Base-by-base conservation (phyloP, 1,140 invertebrate species). In the Lutraria rhynchaena region DNA sequence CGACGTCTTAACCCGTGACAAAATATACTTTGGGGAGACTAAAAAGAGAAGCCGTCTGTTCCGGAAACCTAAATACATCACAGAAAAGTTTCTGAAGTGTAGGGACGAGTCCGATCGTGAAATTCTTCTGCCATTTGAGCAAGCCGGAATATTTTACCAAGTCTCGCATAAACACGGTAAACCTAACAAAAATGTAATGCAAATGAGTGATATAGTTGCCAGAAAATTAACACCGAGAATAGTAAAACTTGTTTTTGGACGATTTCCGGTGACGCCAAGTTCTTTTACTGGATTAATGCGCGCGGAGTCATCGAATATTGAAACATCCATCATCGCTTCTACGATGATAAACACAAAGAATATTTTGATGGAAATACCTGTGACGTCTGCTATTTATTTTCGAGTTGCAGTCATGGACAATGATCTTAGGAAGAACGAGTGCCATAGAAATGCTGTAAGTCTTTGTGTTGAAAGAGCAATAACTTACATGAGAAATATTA, bases 291-390 rank as follows among this genome's bases (percentile, higher is more conserved):
- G 86, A 3, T 51, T 81, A 5, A 63, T 89, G 44, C 44, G 78
- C 9, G 61, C 87, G 37, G 80, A 83, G 7, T 80, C 80, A 15
- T 73, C 78, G 0, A 74, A 77, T 35, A 78, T 76, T 27, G 85
- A 87, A 44, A 55, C 69, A 0, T 84, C 86, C 2, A 71, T 89
- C 3, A 83, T 89, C 29, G 83, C 84, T 13, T 84, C 85, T 49
- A 87, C 87, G 0, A 63, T 89, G 13, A 71, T 87, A 55, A 86
- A 86, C 55, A 49, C 76, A 13, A 82, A 83, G n/a, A 88, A 88
- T 82, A 85, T 87, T 51, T 60, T 87, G 3, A 35, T 87, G 49
- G 87, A 88, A 70, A 63, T 88, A 17, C 86, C 87, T 31, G 70
- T 86, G n/a, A 57, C 77, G 13, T 74, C 81, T 55, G 65, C 69